Evolutionary conservation across 2,797 vertebrate species (phyloP), one percentile per base, ranked within the genome.

Genomic region (Ptychobarbus kaznakovi): DNA sequence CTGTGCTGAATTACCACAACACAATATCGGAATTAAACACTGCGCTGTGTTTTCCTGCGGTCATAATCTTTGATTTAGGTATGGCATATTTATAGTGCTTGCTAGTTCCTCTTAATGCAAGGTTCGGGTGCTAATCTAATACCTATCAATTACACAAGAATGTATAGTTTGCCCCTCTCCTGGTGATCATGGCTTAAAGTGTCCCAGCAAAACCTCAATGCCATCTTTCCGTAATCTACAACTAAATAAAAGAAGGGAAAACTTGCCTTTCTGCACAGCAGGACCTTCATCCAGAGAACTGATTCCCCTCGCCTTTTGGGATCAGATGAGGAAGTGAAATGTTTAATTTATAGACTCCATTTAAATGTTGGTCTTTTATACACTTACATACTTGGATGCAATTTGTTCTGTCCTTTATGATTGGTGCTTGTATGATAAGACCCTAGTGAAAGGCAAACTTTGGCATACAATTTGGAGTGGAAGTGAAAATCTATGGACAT

Each of bases 11-110:
- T 38, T 28, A 68, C 58, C 46, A 51, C 22, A 82, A 28, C 40
- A 66, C 22, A 76, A 68, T 9, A 77, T 68, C 22, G 4, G 22
- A 76, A 83, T 83, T 11, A 18, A 15, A 25, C 44, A 76, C n/a
- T 15, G 18, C 2, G 16, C 40, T 49, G 13, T 13, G 0, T 82
- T 49, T 38, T 32, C 9, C 16, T n/a, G 4, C 1, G 13, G 28
- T n/a, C 70, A n/a, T 46, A 46, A 46, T 49, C 61, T 49, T 68
- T 66, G 28, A 83, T 65, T 38, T 12, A 66, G 11, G 13, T 75
- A 65, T 63, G 25, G 35, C 58, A 73, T 35, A 49, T 63, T 44
- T 63, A 79, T 11, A 79, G 56, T 0, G 4, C n/a, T 2, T 79
- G 13, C 15, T 12, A 53, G 10, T 35, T 22, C 11, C 49, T 53